Conservation (phyloP, 2,113 vertebrate species). For the Sarotherodon lohbergeri region DNA sequence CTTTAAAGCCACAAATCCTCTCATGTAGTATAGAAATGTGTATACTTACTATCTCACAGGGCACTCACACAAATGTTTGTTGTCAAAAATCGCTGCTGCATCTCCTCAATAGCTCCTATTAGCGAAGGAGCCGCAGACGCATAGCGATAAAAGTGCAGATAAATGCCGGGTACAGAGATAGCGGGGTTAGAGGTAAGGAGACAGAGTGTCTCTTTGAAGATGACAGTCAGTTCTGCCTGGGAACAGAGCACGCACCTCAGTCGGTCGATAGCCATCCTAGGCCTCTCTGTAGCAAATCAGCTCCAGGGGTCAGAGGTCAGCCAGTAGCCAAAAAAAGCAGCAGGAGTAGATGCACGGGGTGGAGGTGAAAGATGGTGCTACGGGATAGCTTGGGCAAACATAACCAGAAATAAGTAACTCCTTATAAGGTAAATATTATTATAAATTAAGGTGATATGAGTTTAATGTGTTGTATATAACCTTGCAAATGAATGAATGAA, state of each 20-base stretch:
- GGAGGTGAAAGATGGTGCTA: background rate
- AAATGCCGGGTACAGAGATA: background rate
- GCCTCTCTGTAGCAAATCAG: slow-evolving; percentile 9
- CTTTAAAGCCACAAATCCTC: background rate
- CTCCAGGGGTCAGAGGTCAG: slow-evolving; percentile 34
- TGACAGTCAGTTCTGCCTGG: background rate
- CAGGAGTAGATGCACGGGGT: background rate
- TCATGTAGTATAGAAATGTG: background rate
- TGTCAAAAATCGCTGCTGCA: background rate
- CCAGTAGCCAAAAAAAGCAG: slow-evolving; percentile 4
- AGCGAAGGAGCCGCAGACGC: background rate
- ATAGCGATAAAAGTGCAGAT: background rate
- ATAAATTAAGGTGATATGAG: background rate
- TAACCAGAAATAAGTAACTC: background rate
- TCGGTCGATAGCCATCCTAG: slow-evolving; percentile 1
- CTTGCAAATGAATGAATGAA: background rate
- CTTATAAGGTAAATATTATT: background rate
- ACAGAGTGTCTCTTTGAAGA: slow-evolving; percentile 36
- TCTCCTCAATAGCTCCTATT: background rate
- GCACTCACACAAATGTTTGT: background rate
- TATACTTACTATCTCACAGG: background rate
- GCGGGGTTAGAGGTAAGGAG: slow-evolving; percentile 16
- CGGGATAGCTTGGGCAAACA: background rate
- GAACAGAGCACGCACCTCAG: slow-evolving; percentile 34
- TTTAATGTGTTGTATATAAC: background rate